Evolutionary conservation across 2,113 vertebrate species (phyloP).

Genomic region (Syngnathus typhle): DNA sequence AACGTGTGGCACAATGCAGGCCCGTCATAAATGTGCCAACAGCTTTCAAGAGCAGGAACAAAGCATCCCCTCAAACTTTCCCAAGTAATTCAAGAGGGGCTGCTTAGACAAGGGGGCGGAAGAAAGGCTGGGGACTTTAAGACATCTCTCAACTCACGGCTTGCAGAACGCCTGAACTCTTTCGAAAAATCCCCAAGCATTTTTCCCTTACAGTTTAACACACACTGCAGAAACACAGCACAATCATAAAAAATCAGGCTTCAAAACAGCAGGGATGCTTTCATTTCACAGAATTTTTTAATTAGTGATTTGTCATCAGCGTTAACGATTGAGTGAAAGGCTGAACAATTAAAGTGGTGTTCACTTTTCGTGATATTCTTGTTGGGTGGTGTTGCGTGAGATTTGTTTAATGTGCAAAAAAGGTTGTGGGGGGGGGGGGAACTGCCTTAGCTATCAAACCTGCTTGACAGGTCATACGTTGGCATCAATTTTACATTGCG

Average conservation of each 20-base stretch:
- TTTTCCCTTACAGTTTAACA: slow-evolving; percentile 3
- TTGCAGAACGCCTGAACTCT: slow-evolving; percentile 44
- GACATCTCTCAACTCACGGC: slow-evolving; percentile 25
- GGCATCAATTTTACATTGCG: neutral
- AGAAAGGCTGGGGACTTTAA: slow-evolving; percentile 5
- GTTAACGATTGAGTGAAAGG: no score
- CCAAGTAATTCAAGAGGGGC: slow-evolving; percentile 44
- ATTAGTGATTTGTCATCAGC: no score
- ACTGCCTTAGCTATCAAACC: neutral
- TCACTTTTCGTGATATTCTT: neutral
- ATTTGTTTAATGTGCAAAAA: neutral
- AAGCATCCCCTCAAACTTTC: slow-evolving; percentile 54
- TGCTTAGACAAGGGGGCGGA: slow-evolving; percentile 8
- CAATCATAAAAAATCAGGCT: neutral
- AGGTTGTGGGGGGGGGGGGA: neutral
- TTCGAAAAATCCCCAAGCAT: slow-evolving; percentile 23
- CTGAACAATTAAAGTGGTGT: no score
- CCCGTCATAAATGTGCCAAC: slow-evolving; percentile 56
- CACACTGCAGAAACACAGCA: slow-evolving; percentile 7
- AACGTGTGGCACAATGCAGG: slow-evolving; percentile 21
- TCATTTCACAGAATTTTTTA: no score
- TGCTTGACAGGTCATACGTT: neutral
- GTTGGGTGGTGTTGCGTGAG: neutral
- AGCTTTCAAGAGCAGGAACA: slow-evolving; percentile 51
- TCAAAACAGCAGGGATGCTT: no score